Base-by-base conservation (phyloP, 2,113 vertebrate genomes). In the Gymnogyps californianus region DNA sequence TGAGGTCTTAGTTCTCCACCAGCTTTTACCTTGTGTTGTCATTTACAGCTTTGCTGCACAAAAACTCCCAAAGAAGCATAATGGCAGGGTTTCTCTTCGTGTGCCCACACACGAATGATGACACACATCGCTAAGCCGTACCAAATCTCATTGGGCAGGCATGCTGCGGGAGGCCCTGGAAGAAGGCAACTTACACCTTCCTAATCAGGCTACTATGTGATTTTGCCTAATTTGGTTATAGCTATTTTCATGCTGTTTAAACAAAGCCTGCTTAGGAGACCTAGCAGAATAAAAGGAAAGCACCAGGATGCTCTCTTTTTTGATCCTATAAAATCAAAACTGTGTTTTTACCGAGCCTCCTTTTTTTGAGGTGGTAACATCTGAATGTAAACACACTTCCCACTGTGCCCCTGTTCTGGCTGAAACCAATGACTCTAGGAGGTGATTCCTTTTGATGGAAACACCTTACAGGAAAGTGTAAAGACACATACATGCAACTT, bases 211-310 rank as follows among this genome's bases (percentile, higher is more conserved):
- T 89, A 32, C 86, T 91, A 34, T 28, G 18, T 54, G 44, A 72
- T 90, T 82, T 86, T 87, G 86, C 62, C 70, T 90, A 18, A 93
- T 83, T 93, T 93, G 36, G 83, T 72, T 80, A 88, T 21, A 85
- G 54, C 25, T 80, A 16, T 78, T 87, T 91, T 62, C 82, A 88
- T 16, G 42, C 32, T 79, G 28, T 69, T 90, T 86, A 94, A 91
- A 88, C 66, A 72, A 93, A 89, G 15, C 31, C 62, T n/a, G 7
- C 28, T 82, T 87, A 75, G 51, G 91, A 94, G 44, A 58, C 22
- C 22, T 28, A 57, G 65, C 40, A 75, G 40, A 89, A 80, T 25
- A 57, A 80, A 95, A 79, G 14, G 36, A 80, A 91, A 85, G 38
- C 3, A 15, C 7, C 0, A 1, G 31, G 29, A 51, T 6, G 26